Conservation (phyloP, 2,888 invertebrate species). For the Epinotia bilunana region DNA sequence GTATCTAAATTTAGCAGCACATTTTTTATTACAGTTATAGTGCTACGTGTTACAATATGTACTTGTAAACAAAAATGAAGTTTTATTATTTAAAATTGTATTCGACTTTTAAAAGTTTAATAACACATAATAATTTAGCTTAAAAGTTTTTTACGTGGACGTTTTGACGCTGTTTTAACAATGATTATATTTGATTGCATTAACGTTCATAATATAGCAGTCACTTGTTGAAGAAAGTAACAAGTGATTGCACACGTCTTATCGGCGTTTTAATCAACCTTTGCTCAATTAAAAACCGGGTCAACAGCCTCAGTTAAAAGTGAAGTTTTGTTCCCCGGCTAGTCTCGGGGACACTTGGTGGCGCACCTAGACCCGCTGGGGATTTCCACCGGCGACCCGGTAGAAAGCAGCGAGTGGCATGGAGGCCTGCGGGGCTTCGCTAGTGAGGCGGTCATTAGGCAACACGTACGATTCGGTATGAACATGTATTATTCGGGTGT, state of each 20-base stretch:
- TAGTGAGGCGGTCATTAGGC: conserved; percentile 81
- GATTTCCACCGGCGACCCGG: conserved; percentile 90
- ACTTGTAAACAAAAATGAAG: too few species aligned
- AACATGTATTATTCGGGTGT: conserved; percentile 53
- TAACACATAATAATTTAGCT: too few species aligned
- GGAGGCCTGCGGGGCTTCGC: conserved; percentile 81
- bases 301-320: not conserved
- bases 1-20: conserved; percentile 10
- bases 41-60: not conserved
- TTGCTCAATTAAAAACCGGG: not conserved
- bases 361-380: conserved; percentile 97
- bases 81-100: too few species aligned
- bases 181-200: too few species aligned
- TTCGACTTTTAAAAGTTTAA: too few species aligned
- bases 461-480: conserved; percentile 84
- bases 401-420: conserved; percentile 79
- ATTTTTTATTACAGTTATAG: not conserved
- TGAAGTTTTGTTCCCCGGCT: conserved; percentile 49
- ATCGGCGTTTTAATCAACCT: not conserved
- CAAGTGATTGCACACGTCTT: too few species aligned
- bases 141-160: too few species aligned
- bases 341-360: conserved; percentile 97
- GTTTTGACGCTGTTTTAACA: too few species aligned
- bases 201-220: too few species aligned
- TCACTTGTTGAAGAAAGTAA: too few species aligned